Conservation (phyloP, 2,113 vertebrate species). For the Rhinopithecus roxellana region DNA sequence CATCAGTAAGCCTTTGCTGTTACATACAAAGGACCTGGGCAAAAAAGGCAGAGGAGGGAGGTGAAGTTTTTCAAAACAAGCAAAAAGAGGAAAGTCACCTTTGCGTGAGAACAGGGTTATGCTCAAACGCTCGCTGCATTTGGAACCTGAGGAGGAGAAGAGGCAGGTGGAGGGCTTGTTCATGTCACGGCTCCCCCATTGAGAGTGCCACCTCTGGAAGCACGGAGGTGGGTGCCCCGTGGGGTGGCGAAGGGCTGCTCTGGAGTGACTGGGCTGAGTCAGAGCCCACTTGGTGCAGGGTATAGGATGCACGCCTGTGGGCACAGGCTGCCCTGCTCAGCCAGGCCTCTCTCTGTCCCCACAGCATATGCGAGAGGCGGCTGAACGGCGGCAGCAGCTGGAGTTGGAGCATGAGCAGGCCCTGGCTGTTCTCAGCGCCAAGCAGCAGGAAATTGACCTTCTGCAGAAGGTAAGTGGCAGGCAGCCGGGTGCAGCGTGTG, state of each 20-base stretch:
- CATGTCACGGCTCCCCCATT: background rate
- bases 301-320: fast-evolving
- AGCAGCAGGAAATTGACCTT: conserved; percentile 98
- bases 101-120: background rate
- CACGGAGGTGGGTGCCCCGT: background rate
- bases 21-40: background rate
- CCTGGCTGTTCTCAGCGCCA: conserved; percentile 97
- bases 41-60: background rate
- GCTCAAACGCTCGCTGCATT: background rate
- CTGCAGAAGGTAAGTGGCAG: conserved; percentile 93
- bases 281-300: too few species aligned
- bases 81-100: too few species aligned
- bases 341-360: background rate
- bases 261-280: background rate
- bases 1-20: background rate
- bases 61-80: background rate
- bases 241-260: background rate
- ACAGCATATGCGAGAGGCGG: conserved; percentile 99
- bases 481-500: fast-evolving
- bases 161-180: background rate
- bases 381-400: conserved; percentile 98
- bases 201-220: background rate
- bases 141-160: background rate
- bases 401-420: conserved; percentile 99
- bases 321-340: background rate